Conservation (phyloP, 2,888 invertebrate species). For the Cenopis cana region DNA sequence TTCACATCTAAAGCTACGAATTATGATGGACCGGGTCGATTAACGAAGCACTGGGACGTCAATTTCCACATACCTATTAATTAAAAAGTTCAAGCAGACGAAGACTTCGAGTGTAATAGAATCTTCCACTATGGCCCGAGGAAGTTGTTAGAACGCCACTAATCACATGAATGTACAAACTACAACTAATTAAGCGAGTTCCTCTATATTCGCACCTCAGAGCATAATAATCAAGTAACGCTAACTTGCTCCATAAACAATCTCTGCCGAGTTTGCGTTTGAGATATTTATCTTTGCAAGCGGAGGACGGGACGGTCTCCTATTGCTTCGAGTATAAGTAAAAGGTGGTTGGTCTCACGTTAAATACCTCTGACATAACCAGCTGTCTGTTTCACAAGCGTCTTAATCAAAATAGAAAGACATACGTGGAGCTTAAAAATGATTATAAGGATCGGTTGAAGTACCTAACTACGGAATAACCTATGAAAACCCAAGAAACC, state of each 20-base stretch:
- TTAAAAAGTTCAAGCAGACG: not conserved
- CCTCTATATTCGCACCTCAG: constrained; percentile 38
- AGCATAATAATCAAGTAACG: constrained; percentile 38
- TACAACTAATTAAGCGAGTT: constrained; percentile 41
- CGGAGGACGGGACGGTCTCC: not conserved
- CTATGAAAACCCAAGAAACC: no score
- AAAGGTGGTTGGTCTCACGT: not conserved
- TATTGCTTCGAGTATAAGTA: constrained; percentile 4
- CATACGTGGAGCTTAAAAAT: not conserved
- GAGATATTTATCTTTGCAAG: constrained; percentile 30
- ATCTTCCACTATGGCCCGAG: constrained; percentile 5
- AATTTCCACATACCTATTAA: not conserved
- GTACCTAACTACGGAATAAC: no score
- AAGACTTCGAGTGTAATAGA: not conserved
- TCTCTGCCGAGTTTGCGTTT: constrained; percentile 21
- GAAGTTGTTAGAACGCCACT: constrained; percentile 25
- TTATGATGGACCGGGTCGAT: not conserved
- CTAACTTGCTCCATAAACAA: constrained; percentile 39
- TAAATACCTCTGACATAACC: not conserved
- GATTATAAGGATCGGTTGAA: not conserved
- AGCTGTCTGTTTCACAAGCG: not conserved
- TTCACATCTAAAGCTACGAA: not conserved
- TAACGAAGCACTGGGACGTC: not conserved
- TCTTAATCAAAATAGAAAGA: not conserved
- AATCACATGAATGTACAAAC: constrained; percentile 36